Percentiles rank a stretch among this genome's conserved stretches.
Evolutionary conservation across 2,113 vertebrate genomes (phyloP).

Genomic region (Syngnathus scovelli): DNA sequence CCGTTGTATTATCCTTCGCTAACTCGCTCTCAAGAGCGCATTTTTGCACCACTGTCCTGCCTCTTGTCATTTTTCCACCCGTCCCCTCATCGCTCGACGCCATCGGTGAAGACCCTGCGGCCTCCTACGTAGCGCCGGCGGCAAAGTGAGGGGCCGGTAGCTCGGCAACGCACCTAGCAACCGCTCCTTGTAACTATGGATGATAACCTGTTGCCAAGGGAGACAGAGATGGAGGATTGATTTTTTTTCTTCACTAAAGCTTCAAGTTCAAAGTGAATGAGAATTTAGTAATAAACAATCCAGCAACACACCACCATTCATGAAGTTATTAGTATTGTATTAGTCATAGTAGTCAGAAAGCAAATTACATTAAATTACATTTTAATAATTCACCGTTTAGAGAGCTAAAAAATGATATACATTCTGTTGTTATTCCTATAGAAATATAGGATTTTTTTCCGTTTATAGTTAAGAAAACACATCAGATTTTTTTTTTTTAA

Average conservation of each 20-base stretch:
- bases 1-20: slow-evolving; percentile 35
- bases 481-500: too few species aligned
- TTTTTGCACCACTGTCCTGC: slow-evolving; percentile 56
- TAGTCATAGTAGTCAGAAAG: neutral
- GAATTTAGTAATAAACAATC: slow-evolving; percentile 53
- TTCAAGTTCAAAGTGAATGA: slow-evolving; percentile 61
- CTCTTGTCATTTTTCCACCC: slow-evolving; percentile 59
- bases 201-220: slow-evolving; percentile 81
- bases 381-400: neutral
- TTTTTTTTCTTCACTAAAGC: slow-evolving; percentile 48
- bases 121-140: slow-evolving; percentile 66
- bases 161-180: slow-evolving; percentile 78
- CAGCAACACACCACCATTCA: slow-evolving; percentile 30
- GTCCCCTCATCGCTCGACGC: slow-evolving; percentile 53
- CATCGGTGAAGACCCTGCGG: slow-evolving; percentile 69
- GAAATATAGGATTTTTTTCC: neutral
- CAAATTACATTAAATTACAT: neutral
- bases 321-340: slow-evolving; percentile 26
- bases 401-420: neutral
- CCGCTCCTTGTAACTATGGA: slow-evolving; percentile 74
- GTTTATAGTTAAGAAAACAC: neutral
- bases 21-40: slow-evolving; percentile 20
- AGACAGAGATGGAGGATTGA: slow-evolving; percentile 75
- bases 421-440: too few species aligned
- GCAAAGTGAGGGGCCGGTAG: slow-evolving; percentile 69